A percentile compares a stretch with the other conserved stretches of the same genome.
Evolutionary conservation across 2,797 vertebrate genomes (phyloP).

Genomic region (Euphonia xanthogaster): DNA sequence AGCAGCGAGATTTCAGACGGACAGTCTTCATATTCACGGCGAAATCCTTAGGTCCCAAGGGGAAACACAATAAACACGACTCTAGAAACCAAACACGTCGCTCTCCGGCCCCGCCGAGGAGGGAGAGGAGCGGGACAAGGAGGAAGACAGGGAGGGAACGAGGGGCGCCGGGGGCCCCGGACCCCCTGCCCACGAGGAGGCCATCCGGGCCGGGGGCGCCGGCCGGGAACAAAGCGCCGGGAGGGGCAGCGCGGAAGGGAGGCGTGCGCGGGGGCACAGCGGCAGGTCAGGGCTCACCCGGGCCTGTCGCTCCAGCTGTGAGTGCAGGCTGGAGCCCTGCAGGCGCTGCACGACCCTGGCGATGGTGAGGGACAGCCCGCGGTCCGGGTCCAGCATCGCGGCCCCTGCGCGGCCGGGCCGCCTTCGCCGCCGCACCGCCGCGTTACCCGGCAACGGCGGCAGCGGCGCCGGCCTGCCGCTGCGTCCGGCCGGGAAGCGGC

Average conservation of each 20-base stretch:
- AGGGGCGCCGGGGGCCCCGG: too few relatives aligned
- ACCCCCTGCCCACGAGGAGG: background rate
- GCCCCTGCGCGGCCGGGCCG: background rate
- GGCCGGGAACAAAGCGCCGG: background rate
- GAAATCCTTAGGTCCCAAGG: background rate
- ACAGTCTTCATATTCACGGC: background rate
- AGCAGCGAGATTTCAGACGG: background rate
- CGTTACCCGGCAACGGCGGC: slow-evolving; percentile 69
- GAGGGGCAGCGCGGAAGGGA: background rate
- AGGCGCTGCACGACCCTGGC: slow-evolving; percentile 91
- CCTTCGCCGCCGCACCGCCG: background rate
- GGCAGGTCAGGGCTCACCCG: slow-evolving; percentile 83
- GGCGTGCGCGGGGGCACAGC: background rate
- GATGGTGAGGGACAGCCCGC: slow-evolving; percentile 85
- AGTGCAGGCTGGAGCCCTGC: slow-evolving; percentile 86
- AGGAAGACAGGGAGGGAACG: background rate
- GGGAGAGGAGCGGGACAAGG: background rate
- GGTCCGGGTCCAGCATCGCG: slow-evolving; percentile 82
- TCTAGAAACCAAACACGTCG: background rate
- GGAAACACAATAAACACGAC: background rate
- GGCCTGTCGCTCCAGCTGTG: slow-evolving; percentile 92
- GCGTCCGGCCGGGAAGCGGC: background rate
- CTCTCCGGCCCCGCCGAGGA: background rate
- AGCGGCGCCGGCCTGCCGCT: background rate
- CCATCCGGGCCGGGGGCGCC: background rate